phyloP scores from a whole-genome alignment of 2,113 vertebrate genomes.

The Dendropsophus ebraccatus region DNA sequence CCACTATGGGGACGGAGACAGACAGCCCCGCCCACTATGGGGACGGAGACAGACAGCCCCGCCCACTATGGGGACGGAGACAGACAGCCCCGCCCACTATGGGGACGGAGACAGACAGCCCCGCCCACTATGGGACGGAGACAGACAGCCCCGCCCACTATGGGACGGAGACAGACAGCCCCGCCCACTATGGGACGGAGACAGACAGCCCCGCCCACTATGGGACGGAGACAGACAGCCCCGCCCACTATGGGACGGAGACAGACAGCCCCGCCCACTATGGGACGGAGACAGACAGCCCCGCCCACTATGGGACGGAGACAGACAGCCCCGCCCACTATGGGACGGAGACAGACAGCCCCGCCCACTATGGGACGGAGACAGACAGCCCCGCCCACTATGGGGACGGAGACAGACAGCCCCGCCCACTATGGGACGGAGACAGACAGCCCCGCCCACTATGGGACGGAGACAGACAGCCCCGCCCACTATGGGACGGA shows the following conservation, averaged over 20 bases:
- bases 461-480: neutral
- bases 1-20: accelerated
- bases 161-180: neutral
- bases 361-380: accelerated
- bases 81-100: accelerated
- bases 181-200: accelerated
- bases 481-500: accelerated
- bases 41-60: neutral
- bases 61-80: accelerated
- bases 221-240: neutral
- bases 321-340: accelerated
- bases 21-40: accelerated
- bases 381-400: accelerated
- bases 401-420: neutral
- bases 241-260: accelerated
- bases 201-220: accelerated
- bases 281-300: neutral
- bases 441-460: accelerated
- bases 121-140: accelerated
- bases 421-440: accelerated
- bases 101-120: neutral
- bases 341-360: neutral
- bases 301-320: accelerated
- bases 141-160: accelerated
- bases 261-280: accelerated